Evolutionary conservation across 2,113 vertebrate genomes (phyloP).

Genomic region (Sylvia atricapilla): DNA sequence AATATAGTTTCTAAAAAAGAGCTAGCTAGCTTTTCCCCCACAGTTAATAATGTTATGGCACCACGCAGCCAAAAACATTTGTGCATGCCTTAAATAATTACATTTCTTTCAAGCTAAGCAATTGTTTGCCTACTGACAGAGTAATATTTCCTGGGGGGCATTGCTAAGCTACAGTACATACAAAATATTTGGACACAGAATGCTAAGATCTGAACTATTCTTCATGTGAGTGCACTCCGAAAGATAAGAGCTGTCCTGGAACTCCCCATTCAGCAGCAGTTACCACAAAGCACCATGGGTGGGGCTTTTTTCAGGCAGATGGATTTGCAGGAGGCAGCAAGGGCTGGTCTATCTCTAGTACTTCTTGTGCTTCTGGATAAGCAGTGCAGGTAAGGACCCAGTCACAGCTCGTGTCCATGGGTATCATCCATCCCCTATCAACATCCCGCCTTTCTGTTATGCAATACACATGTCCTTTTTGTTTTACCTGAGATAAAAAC

Average conservation of each 20-base stretch:
- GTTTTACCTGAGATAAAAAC: not conserved
- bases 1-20: not conserved
- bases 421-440: not conserved
- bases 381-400: not conserved
- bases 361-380: not conserved
- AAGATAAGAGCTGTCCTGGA: conserved; percentile 6
- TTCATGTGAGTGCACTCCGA: not conserved
- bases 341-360: not conserved
- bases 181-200: conserved; percentile 19
- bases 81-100: conserved; percentile 48
- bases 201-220: conserved; percentile 1
- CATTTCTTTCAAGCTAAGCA: conserved; percentile 50
- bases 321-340: not conserved
- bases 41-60: conserved; percentile 19
- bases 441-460: not conserved
- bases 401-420: rapidly evolving
- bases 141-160: conserved; percentile 44
- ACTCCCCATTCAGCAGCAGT: not conserved
- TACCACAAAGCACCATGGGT: not conserved
- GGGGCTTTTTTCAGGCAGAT: not conserved
- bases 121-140: conserved; percentile 51
- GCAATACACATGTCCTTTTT: rapidly evolving
- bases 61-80: not conserved
- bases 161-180: conserved; percentile 34
- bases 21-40: not conserved